Conservation (phyloP, 2,888 invertebrate genomes). For the Frankliniella intonsa region DNA sequence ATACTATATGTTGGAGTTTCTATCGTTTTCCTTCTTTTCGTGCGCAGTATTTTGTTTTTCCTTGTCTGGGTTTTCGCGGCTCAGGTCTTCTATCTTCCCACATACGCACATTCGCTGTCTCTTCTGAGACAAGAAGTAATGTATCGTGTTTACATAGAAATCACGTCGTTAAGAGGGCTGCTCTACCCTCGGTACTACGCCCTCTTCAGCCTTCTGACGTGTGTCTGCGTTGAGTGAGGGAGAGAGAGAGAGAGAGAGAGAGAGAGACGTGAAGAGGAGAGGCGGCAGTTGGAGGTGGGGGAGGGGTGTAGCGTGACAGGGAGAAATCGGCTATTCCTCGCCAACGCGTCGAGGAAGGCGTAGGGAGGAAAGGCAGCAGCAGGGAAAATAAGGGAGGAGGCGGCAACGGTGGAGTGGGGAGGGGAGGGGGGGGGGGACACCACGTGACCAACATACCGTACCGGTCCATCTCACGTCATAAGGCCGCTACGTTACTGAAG, state of each 20-base stretch:
- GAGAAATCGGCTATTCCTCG: constrained; percentile 13
- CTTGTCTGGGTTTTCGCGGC: too few species aligned
- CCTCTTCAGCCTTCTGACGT: background rate
- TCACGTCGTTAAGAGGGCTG: too few species aligned
- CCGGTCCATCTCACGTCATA: constrained; percentile 9
- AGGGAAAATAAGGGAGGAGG: constrained; percentile 5
- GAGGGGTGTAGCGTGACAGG: background rate
- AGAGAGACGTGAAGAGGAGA: background rate
- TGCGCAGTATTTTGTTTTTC: too few species aligned
- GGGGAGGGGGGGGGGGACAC: background rate
- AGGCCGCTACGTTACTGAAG: background rate
- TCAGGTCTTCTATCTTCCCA: too few species aligned
- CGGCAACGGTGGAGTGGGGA: background rate
- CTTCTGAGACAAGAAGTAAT: too few species aligned
- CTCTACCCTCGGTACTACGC: background rate
- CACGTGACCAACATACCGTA: constrained; percentile 19
- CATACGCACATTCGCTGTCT: too few species aligned
- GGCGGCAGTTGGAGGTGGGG: background rate
- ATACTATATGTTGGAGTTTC: too few species aligned
- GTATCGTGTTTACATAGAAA: too few species aligned
- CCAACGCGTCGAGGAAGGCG: background rate
- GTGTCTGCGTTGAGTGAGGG: too few species aligned
- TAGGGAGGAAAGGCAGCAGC: background rate
- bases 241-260: too few species aligned
- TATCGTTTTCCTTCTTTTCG: too few species aligned